Evolutionary conservation across 2,888 invertebrate genomes (phyloP).

Genomic region (Drosophila putrida): DNA sequence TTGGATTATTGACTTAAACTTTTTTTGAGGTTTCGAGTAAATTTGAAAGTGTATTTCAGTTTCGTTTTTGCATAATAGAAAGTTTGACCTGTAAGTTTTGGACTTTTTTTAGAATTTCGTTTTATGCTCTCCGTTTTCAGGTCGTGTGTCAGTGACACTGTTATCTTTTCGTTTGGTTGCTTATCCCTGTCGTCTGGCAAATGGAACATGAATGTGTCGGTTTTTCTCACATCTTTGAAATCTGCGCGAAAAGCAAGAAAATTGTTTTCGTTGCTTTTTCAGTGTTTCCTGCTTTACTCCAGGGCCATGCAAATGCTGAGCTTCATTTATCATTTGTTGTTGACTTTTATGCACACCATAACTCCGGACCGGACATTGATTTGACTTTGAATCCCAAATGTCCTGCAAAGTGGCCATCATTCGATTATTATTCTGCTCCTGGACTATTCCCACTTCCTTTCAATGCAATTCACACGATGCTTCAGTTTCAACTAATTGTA

Average conservation of each 20-base stretch:
- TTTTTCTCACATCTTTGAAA: slow-evolving; percentile 27
- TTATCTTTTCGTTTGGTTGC: slow-evolving; percentile 75
- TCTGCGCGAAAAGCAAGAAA: slow-evolving; percentile 42
- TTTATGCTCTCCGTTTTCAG: slow-evolving; percentile 38
- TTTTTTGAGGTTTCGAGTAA: neutral
- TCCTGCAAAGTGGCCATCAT: slow-evolving; percentile 18
- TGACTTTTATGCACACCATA: slow-evolving; percentile 71
- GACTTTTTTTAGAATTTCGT: slow-evolving; percentile 10
- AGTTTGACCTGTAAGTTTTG: neutral
- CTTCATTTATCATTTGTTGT: slow-evolving; percentile 67
- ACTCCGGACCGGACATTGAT: slow-evolving; percentile 66
- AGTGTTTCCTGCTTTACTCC: neutral
- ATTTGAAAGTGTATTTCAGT: slow-evolving; percentile 27
- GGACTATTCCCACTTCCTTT: neutral
- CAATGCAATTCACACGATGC: slow-evolving; percentile 25
- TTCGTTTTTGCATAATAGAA: neutral
- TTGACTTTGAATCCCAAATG: slow-evolving; percentile 40
- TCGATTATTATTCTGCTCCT: slow-evolving; percentile 5
- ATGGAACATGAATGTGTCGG: slow-evolving; percentile 57
- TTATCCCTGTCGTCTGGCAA: slow-evolving; percentile 67
- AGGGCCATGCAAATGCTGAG: slow-evolving; percentile 63
- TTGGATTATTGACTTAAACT: neutral
- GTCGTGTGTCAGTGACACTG: slow-evolving; percentile 67
- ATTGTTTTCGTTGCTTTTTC: slow-evolving; percentile 33
- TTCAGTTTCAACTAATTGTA: slow-evolving; percentile 65